Conservation (phyloP, 37 sponge, comb jelly and placozoan species). For the Mnemiopsis leidyi region DNA sequence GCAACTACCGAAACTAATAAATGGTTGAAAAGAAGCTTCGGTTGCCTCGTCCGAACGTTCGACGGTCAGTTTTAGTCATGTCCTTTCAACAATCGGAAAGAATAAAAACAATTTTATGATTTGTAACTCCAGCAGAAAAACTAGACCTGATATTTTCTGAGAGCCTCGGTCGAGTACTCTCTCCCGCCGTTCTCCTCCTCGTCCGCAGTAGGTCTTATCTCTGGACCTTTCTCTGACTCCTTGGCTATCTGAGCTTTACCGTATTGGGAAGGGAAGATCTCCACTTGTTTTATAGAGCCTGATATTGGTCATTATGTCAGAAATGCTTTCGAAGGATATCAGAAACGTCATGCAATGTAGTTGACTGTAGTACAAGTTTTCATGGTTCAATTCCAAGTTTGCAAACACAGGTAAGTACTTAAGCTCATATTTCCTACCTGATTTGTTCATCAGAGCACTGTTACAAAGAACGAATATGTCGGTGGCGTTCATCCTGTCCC, state of each 20-base stretch:
- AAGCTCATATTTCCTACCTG: too few relatives aligned
- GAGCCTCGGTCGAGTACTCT: slow-evolving; percentile 24
- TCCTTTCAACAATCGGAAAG: neutral
- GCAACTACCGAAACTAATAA: too few relatives aligned
- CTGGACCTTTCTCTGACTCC: slow-evolving; percentile 37
- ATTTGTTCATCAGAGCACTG: neutral
- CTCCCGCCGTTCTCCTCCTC: neutral
- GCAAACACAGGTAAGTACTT: too few relatives aligned
- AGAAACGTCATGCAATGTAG: too few relatives aligned
- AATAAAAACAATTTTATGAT: neutral
- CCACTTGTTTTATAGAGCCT: neutral
- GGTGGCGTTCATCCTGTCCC: slow-evolving; percentile 56
- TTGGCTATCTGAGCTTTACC: slow-evolving; percentile 27
- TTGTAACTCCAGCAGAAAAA: too few relatives aligned
- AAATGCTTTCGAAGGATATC: too few relatives aligned
- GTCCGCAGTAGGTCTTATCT: neutral
- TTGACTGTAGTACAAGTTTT: too few relatives aligned
- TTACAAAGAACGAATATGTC: slow-evolving; percentile 53
- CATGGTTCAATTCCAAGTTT: too few relatives aligned
- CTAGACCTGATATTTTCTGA: slow-evolving; percentile 58
- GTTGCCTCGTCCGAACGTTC: too few relatives aligned
- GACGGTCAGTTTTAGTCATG: too few relatives aligned
- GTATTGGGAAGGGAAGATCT: slow-evolving; percentile 43
- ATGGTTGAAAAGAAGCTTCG: too few relatives aligned
- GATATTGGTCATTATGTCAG: neutral